Conservation (phyloP, 2,797 vertebrate species). For the Allochrocebus solatus region DNA sequence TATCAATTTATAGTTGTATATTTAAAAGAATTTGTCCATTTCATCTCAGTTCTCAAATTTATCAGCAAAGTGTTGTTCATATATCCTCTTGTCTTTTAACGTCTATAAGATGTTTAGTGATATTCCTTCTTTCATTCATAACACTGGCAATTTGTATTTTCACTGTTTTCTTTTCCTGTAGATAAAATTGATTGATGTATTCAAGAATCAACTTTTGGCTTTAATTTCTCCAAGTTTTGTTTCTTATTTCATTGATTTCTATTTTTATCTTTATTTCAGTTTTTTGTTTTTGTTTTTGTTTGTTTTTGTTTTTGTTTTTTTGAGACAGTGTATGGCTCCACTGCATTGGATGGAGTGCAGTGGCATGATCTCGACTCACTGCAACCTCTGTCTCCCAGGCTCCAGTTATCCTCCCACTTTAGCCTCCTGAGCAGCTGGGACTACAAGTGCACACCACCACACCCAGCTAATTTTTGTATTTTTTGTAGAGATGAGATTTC, state of each 20-base stretch:
- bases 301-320: too few relatives aligned
- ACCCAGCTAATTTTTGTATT: not conserved
- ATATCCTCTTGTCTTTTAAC: not conserved
- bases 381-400: not conserved
- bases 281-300: too few relatives aligned
- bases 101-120: not conserved
- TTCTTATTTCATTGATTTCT: slow-evolving; percentile 12
- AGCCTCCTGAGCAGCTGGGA: not conserved
- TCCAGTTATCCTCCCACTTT: not conserved
- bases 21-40: slow-evolving; percentile 3
- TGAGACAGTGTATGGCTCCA: not conserved
- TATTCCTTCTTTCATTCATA: not conserved
- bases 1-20: not conserved
- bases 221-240: not conserved
- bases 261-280: not conserved
- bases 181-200: not conserved
- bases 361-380: not conserved
- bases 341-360: not conserved
- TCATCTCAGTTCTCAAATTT: not conserved
- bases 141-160: not conserved
- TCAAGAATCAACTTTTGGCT: slow-evolving; percentile 30
- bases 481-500: not conserved
- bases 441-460: not conserved
- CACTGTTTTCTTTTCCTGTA: not conserved
- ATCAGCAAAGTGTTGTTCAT: not conserved